Base-by-base conservation (phyloP, 1,140 invertebrate genomes). In the Luehdorfia chinensis region DNA sequence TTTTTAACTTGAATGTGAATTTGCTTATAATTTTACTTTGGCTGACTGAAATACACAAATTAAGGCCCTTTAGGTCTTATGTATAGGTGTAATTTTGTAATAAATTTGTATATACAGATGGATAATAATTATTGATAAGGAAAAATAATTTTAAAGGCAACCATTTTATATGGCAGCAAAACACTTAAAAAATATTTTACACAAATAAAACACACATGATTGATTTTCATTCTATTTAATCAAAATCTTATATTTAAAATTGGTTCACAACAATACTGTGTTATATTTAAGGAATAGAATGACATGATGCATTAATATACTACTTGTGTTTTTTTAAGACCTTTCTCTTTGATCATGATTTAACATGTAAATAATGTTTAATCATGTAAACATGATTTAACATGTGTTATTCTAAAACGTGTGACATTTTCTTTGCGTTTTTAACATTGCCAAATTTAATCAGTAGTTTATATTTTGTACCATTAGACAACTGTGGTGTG, bases 91-190 rank as follows among this genome's bases (percentile, higher is more conserved):
- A 76, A 73, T 76, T 73, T 75, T 75, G 65, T 67, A 56, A 71
- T 73, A 76, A 79, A 76, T 74, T 72, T 80, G 74, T 80, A 77
- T 67, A 77, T 77, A 80, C 64, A 70, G 59, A 72, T 59, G 56
- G 59, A 70, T 68, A 65, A 67, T 60, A 68, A 66, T 57, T 68
- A 66, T 63, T 41, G 43, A 56, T 63, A 68, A 64, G 56, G 57
- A 66, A 41, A 30, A 30, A 59, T 51, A 39, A 53, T 54, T 46
- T 55, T 33, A 33, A 47, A 56, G 56, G 46, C 50, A 59, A 51
- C 48, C 59, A 68, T 59, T 72, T 67, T 70, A 56, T 70, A 70
- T 64, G 59, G 59, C 58, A 60, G 56, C 57, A 67, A 57, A 59
- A 60, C 57, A 69, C 47, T 37, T 49, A 46, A 47, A 32, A n/a